Evolutionary conservation across 2,888 invertebrate species (phyloP).

Genomic region (Alviniconcha strummeri): DNA sequence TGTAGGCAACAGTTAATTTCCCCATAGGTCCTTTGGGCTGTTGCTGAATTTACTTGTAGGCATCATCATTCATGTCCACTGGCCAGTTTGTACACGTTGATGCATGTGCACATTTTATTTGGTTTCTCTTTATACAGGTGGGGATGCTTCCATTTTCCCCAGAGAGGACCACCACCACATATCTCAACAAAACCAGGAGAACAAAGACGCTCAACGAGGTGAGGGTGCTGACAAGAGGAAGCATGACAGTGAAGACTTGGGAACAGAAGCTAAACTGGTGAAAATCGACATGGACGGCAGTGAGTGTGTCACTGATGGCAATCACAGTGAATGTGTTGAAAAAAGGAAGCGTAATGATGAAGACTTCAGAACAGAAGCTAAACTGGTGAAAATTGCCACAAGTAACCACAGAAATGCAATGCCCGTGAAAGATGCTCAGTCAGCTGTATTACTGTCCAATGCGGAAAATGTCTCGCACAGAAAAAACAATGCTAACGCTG

Average conservation of each 20-base stretch:
- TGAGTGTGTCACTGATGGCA: neutral
- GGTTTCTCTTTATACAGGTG: constrained; percentile 72
- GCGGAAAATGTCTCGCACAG: too few relatives aligned
- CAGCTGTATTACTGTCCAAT: too few relatives aligned
- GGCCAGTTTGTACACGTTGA: too few relatives aligned
- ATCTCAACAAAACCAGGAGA: neutral
- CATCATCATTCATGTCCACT: too few relatives aligned
- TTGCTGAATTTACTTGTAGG: too few relatives aligned
- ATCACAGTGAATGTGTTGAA: neutral
- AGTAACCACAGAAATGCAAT: too few relatives aligned
- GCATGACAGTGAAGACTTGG: neutral
- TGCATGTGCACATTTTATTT: too few relatives aligned
- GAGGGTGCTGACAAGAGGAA: neutral
- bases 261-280: neutral
- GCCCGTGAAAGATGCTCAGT: too few relatives aligned
- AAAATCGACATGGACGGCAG: neutral
- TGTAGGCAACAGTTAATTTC: too few relatives aligned
- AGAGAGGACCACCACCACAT: constrained; percentile 69
- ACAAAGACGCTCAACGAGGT: neutral
- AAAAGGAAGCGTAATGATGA: neutral
- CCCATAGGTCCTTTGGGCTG: too few relatives aligned
- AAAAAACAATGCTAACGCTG: too few relatives aligned
- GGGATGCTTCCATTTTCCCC: constrained; percentile 91
- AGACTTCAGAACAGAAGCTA: neutral
- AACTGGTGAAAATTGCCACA: neutral